Base-by-base conservation (phyloP, 2,113 vertebrate genomes). In the Ptychochromis oligacanthus region DNA sequence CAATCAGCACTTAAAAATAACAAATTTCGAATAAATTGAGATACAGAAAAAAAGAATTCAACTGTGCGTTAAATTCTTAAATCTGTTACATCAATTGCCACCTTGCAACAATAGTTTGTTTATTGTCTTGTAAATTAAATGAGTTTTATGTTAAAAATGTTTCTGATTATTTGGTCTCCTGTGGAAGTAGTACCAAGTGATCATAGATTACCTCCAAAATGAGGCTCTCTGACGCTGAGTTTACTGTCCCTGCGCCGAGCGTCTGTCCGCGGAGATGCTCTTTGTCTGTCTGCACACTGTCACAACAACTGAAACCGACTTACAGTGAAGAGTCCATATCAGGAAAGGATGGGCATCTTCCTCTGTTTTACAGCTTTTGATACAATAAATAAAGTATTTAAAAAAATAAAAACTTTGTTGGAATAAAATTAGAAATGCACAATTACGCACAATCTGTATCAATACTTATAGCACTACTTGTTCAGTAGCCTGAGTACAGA, bases 191-290 rank as follows among this genome's bases (percentile, higher is more conserved):
- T 11, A 40, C 24, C 38, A 24, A 49, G 54, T 46, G 11, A 22
- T 54, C 67, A 34, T 18, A 14, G 46, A n/a, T 52, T n/a, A 22
- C 31, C 22, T 75, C 61, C 28, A 55, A 31, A 13, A 4, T 55
- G 26, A 82, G 58, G 20, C 46, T 7, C 2, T 36, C 22, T 84
- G 72, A 83, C 78, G 40, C 40, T 12, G 46, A 84, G 54, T 87
- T 70, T 55, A 64, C 20, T 55, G 87, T 36, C 26, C 65, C 55
- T n/a, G 60, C 55, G 80, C 79, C 14, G 58, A 40, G 76, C 91
- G 36, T 86, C 81, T 89, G 87, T 91, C 81, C 52, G 38, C 28
- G 43, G 62, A 87, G 87, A 88, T 54, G 76, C 1, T 64, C 90
- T 87, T 85, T 85, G 90, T 92, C 65, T 72, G 43, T 31, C 46